A percentile compares a stretch with the other conserved stretches of the same genome.
These are phyloP conservation scores for Holothuria leucospilota DNA, from an alignment of 53 echinoderm and acorn worm species.

Conservation along the genomic window DNA sequence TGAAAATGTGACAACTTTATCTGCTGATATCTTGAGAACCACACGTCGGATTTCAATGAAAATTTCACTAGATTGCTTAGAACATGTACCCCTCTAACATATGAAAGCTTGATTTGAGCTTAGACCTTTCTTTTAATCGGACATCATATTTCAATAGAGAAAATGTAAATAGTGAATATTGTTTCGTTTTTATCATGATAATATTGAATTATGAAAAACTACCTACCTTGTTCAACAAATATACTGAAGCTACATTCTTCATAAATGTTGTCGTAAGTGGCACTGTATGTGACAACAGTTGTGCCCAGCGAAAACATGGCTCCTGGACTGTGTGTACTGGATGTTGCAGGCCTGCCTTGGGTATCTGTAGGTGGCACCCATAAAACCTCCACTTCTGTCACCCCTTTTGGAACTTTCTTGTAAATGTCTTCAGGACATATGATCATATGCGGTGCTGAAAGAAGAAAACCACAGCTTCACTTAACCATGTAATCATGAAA, in stretches of 20 bases:
- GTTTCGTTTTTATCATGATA: too few species aligned
- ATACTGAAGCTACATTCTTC: constrained; percentile 2
- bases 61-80: too few species aligned
- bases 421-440: background rate
- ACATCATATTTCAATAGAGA: too few species aligned
- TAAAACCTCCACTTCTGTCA: background rate
- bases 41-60: too few species aligned
- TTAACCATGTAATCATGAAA: too few species aligned
- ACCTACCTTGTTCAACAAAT: background rate
- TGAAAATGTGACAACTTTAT: too few species aligned
- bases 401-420: too few species aligned
- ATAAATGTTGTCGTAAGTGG: background rate
- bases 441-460: background rate
- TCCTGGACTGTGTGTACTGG: background rate
- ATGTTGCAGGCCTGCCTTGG: background rate
- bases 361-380: background rate
- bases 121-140: too few species aligned
- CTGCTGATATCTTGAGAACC: too few species aligned
- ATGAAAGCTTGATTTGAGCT: too few species aligned
- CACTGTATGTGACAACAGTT: constrained; percentile 1
- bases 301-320: background rate
- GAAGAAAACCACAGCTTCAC: background rate
- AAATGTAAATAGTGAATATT: too few species aligned
- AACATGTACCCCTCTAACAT: too few species aligned
- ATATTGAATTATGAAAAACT: background rate